A percentile compares a stretch with the other conserved stretches of the same genome.
phyloP scores from a whole-genome alignment of 2,113 vertebrate species.

The Lepus americanus region DNA sequence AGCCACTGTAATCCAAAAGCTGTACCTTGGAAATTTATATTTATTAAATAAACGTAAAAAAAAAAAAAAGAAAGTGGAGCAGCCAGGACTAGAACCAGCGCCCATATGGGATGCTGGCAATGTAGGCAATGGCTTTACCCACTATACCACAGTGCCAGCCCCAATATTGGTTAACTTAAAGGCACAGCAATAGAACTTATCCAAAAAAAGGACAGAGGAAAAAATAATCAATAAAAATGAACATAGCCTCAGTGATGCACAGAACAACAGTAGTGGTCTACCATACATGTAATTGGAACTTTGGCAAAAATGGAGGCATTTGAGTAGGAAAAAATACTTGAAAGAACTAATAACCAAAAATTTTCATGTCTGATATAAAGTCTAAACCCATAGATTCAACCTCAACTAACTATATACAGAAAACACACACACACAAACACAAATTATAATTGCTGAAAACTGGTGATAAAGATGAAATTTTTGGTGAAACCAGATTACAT shows the following conservation, averaged over 20 bases:
- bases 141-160: too few species aligned
- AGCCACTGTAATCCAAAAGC: too few species aligned
- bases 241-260: background rate
- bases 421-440: constrained; percentile 14
- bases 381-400: background rate
- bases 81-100: too few species aligned
- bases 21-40: too few species aligned
- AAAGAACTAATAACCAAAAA: background rate
- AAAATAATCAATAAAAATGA: constrained; percentile 20
- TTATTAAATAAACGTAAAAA: too few species aligned
- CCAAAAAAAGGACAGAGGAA: background rate
- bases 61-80: too few species aligned
- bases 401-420: constrained; percentile 15
- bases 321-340: background rate
- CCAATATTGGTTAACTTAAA: background rate
- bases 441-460: constrained; percentile 38
- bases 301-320: too few species aligned
- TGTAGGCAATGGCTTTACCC: too few species aligned
- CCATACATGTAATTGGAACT: background rate
- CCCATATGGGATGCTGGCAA: too few species aligned
- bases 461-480: constrained; percentile 5
- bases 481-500: background rate
- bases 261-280: background rate
- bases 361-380: background rate
- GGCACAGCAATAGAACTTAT: background rate